Conservation (phyloP, 2,113 vertebrate genomes). For the Gavialis gangeticus region DNA sequence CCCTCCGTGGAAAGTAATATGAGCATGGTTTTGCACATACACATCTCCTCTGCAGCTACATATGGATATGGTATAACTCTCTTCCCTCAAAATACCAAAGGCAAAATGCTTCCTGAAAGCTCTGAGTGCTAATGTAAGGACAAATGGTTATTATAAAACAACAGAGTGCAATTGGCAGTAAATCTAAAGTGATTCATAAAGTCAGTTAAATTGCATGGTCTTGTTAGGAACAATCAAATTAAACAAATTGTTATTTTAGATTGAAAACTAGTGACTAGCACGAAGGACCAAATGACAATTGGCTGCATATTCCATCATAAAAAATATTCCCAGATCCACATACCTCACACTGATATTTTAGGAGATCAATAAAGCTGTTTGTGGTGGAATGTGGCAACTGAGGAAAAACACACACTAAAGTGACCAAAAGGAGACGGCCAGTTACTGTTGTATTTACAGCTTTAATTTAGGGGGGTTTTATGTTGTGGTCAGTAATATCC, state of each 20-base stretch:
- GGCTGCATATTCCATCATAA: conserved; percentile 54
- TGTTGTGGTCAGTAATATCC: conserved; percentile 54
- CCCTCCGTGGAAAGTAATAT: neutral
- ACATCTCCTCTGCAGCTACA: neutral
- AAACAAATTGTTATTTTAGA: conserved; percentile 69
- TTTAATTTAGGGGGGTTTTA: conserved; percentile 58
- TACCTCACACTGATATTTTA: conserved; percentile 41
- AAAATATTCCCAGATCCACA: conserved; percentile 55
- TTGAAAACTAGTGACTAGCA: conserved; percentile 56
- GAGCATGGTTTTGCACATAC: neutral
- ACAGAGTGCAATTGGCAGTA: conserved; percentile 34
- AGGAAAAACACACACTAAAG: conserved; percentile 63
- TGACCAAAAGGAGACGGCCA: conserved; percentile 67
- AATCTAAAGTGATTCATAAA: conserved; percentile 64
- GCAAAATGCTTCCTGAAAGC: conserved; percentile 32
- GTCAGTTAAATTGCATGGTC: conserved; percentile 34
- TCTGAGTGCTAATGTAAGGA: neutral
- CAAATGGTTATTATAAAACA: conserved; percentile 59
- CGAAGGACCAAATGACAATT: conserved; percentile 63
- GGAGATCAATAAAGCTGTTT: conserved; percentile 69
- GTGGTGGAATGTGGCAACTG: conserved; percentile 59
- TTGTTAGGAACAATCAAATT: conserved; percentile 72
- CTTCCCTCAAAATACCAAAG: neutral
- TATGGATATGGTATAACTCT: neutral
- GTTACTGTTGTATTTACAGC: conserved; percentile 76